Evolutionary conservation across 1,140 invertebrate genomes (phyloP), one percentile per base, ranked within the genome.

Genomic region (Apis dorsata): DNA sequence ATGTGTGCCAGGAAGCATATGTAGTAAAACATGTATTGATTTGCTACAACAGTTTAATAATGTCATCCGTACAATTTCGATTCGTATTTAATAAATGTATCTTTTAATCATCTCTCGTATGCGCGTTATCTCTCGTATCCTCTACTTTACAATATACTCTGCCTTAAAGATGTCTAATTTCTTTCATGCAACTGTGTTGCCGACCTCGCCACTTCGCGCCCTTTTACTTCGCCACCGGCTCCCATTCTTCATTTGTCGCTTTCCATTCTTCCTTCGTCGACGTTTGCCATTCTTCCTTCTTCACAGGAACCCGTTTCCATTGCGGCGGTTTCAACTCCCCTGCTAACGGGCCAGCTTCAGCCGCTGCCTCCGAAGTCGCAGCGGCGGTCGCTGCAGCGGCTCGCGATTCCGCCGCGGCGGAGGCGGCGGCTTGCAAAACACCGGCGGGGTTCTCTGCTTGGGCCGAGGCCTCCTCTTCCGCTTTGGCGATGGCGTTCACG

Each of bases 21-120:
- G 74, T 34, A 57, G 24, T 59, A 7, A 15, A 44, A 72, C 17
- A 15, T 13, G 24, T 53, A 15, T 71, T 75, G 59, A 71, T 44
- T 49, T 80, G 63, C 59, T 84, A 69, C n/a, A 79, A 83, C 69
- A 83, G 60, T 79, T 79, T 83, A 73, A 72, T 83, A 78, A 65
- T 77, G 44, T 49, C 62, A 73, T 62, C 57, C n/a, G 72, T 78
- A 69, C 34, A 72, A 77, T 65, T 55, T 62, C 65, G 19, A 21
- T 34, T 73, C 51, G 34, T 5, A 5, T 69, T 51, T 69, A 69
- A 12, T 49, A n/a, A 69, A 10, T 1, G 44, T 49, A 19, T 51
- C 66, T 49, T 34, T 19, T 63, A 72, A 66, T 28, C 10, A 34
- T 34, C 51, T 55, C 5, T 44, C 34, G 34, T 44, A 44, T 7